Conservation (phyloP, 2,888 invertebrate genomes). For the Mallateleia sp. region DNA sequence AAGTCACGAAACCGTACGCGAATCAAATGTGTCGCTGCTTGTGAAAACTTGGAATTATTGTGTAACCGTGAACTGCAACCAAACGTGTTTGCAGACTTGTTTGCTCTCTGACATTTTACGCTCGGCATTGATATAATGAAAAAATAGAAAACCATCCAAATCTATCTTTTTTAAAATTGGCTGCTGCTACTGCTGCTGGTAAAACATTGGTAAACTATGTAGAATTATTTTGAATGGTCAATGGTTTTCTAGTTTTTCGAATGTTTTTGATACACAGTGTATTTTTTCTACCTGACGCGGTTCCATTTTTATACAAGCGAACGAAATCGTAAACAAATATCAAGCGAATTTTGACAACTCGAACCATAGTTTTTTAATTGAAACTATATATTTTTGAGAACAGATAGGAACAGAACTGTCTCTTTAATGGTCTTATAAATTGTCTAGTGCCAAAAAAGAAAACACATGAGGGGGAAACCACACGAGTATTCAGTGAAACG, state of each 20-base stretch:
- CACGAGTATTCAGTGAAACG: conserved; percentile 30
- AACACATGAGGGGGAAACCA: conserved; percentile 22
- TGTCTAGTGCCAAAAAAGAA: conserved; percentile 39
- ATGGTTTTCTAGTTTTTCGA: conserved; percentile 45
- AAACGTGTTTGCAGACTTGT: conserved; percentile 6
- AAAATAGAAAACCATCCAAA: conserved; percentile 24
- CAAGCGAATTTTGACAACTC: conserved; percentile 31
- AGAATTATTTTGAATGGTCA: conserved; percentile 27
- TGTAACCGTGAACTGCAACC: not conserved
- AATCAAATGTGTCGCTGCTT: not conserved
- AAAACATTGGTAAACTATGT: conserved; percentile 3
- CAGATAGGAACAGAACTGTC: not conserved
- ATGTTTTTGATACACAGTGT: conserved; percentile 53
- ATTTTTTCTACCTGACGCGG: conserved; percentile 55
- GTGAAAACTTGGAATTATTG: not conserved
- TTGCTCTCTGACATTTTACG: conserved; percentile 23
- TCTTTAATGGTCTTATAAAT: conserved; percentile 32
- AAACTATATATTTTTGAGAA: conserved; percentile 50
- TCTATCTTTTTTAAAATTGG: conserved; percentile 7
- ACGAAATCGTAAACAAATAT: conserved; percentile 18
- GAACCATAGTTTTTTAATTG: conserved; percentile 34
- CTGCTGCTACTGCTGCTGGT: not conserved
- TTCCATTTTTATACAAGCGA: conserved; percentile 43
- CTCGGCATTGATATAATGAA: not conserved
- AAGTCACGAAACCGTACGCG: not conserved